Conservation (phyloP, 2,113 vertebrate genomes). For the Leptosomus discolor region DNA sequence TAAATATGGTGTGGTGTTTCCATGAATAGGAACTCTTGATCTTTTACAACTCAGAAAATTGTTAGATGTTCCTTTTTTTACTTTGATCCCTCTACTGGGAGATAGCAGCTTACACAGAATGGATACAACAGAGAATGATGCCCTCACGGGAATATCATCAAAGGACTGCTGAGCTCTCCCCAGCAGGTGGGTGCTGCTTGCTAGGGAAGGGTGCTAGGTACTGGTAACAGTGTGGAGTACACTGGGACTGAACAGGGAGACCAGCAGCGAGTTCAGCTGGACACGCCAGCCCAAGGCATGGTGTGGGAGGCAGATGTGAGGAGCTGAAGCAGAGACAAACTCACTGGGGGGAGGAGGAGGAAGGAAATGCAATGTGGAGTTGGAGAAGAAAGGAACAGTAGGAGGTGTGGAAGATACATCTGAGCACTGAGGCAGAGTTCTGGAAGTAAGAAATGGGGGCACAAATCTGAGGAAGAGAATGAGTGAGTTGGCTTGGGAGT, state of each 20-base stretch:
- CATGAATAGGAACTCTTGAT: background rate
- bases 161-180: background rate
- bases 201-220: rapidly evolving
- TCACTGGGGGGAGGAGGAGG: background rate
- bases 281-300: background rate
- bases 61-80: background rate
- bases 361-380: background rate
- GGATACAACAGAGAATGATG: background rate
- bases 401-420: background rate
- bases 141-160: rapidly evolving
- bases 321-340: background rate
- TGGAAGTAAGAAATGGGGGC: background rate
- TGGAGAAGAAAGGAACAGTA: background rate
- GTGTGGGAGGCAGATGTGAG: background rate
- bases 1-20: background rate
- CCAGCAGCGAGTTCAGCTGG: background rate
- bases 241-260: background rate
- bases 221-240: rapidly evolving
- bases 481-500: background rate
- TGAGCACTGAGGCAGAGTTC: background rate
- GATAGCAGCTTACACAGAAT: background rate
- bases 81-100: background rate
- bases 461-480: background rate
- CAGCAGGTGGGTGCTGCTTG: background rate
- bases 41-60: background rate